A percentile compares a stretch with the other conserved stretches of the same genome.
phyloP scores from a whole-genome alignment of 2,113 vertebrate genomes.

The Phocoena sinus region DNA sequence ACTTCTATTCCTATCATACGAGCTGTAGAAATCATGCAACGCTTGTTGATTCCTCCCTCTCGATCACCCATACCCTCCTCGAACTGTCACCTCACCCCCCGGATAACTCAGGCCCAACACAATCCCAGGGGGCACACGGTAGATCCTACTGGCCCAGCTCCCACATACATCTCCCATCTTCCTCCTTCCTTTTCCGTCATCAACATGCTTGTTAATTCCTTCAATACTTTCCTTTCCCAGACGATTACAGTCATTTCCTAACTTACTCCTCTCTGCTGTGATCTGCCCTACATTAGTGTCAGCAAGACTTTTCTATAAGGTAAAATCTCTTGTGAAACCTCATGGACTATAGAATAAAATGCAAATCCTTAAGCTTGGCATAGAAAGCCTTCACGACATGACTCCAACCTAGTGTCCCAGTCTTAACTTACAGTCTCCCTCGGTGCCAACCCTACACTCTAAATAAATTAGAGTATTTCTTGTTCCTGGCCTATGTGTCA shows the following conservation, averaged over 20 bases:
- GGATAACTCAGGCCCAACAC: background rate
- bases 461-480: background rate
- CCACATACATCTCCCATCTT: background rate
- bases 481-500: background rate
- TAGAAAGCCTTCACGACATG: background rate
- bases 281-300: background rate
- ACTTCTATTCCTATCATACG: background rate
- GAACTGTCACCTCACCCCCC: background rate
- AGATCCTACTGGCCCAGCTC: background rate
- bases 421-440: background rate
- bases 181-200: background rate
- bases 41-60: background rate
- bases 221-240: background rate
- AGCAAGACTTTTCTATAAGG: background rate
- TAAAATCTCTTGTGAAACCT: background rate
- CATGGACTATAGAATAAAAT: background rate
- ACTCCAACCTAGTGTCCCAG: background rate
- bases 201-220: background rate
- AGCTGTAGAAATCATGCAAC: background rate
- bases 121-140: background rate
- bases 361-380: background rate
- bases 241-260: background rate
- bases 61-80: background rate
- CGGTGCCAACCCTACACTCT: background rate
- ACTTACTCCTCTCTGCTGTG: background rate